Conservation (phyloP, 1,140 invertebrate genomes). For the Tetraneura akinire region DNA sequence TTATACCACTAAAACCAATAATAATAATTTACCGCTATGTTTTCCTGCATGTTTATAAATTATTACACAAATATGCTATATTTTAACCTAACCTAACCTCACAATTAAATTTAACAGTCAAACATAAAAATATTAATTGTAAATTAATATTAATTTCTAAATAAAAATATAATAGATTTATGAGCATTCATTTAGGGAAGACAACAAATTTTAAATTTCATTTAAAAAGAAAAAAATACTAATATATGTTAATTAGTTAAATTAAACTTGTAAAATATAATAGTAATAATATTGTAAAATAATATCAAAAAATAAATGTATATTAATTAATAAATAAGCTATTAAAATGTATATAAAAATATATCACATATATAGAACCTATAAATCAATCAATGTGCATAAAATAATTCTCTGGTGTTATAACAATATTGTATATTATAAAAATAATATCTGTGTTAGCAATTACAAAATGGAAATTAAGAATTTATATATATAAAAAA, state of each 20-base stretch:
- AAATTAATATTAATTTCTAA: constrained; percentile 1
- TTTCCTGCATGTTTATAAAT: too few relatives aligned
- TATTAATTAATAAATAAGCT: not conserved
- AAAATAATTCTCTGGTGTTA: not conserved
- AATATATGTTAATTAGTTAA: not conserved
- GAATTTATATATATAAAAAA: not conserved
- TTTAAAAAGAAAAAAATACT: not conserved
- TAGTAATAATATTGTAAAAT: not conserved
- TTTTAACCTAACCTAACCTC: too few relatives aligned
- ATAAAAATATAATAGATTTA: not conserved
- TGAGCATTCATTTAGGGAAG: not conserved
- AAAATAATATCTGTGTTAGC: not conserved
- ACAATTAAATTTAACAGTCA: constrained; percentile 26
- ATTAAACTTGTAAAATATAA: constrained; percentile 15
- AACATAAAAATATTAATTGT: constrained; percentile 3
- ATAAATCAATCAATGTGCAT: not conserved
- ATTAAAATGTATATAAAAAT: not conserved
- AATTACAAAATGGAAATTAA: not conserved
- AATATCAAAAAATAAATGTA: not conserved
- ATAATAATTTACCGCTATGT: too few relatives aligned
- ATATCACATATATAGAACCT: not conserved
- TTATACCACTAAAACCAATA: too few relatives aligned
- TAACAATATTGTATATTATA: not conserved
- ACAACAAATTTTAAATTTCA: not conserved
- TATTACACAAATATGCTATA: too few relatives aligned